Evolutionary conservation across 2,888 invertebrate genomes (phyloP).

Genomic region (Dasypolia templi): DNA sequence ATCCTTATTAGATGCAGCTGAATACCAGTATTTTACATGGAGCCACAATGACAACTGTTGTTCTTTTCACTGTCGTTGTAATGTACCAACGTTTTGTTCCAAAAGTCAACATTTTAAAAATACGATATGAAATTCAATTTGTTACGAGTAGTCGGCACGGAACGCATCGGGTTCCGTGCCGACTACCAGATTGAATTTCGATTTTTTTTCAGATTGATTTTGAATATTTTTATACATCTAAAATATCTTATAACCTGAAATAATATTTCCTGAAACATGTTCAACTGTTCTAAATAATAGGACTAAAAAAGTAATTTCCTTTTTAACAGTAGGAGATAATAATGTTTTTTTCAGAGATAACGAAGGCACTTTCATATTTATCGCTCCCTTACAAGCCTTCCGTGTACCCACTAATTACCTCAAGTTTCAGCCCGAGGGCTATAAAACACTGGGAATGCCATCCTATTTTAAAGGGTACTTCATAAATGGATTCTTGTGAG

Average conservation of each 20-base stretch:
- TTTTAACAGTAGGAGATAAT: not conserved
- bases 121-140: not conserved
- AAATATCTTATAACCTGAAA: not conserved
- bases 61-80: too few species aligned
- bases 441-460: constrained; percentile 45
- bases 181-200: too few species aligned
- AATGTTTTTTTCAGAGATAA: constrained; percentile 8
- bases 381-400: constrained; percentile 29
- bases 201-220: too few species aligned
- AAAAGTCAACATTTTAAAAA: not conserved
- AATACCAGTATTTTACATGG: too few species aligned
- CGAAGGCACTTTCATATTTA: constrained; percentile 28
- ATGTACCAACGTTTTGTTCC: too few species aligned
- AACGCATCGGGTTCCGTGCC: too few species aligned
- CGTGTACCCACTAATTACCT: constrained; percentile 49
- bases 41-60: not conserved
- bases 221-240: not conserved
- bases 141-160: too few species aligned
- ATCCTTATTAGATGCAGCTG: too few species aligned
- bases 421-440: constrained; percentile 38
- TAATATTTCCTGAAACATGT: not conserved
- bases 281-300: not conserved
- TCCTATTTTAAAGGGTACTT: constrained; percentile 14
- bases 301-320: not conserved
- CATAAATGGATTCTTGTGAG: constrained; percentile 38